Evolutionary conservation across 2,113 vertebrate species (phyloP).

Genomic region (Dendropsophus ebraccatus): DNA sequence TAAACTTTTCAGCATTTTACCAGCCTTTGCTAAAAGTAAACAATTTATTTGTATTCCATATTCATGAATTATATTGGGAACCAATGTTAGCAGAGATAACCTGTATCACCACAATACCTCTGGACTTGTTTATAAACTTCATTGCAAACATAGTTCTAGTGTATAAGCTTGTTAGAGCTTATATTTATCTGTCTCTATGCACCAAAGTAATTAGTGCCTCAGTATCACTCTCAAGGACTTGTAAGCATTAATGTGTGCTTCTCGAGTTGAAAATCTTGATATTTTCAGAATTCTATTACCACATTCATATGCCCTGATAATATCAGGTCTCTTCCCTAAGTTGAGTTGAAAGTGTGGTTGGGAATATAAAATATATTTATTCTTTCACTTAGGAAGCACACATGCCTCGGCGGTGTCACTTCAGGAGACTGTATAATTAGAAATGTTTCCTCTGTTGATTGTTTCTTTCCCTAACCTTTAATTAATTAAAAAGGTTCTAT

Average conservation of each 20-base stretch:
- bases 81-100: neutral
- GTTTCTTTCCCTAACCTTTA: constrained; percentile 10
- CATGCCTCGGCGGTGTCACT: neutral
- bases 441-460: constrained; percentile 24
- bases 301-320: constrained; percentile 9
- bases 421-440: constrained; percentile 15
- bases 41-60: neutral
- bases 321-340: neutral
- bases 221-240: constrained; percentile 14
- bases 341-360: constrained; percentile 1
- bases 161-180: constrained; percentile 11
- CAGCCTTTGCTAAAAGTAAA: no score
- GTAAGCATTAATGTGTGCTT: neutral
- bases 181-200: neutral
- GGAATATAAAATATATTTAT: constrained; percentile 12
- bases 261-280: constrained; percentile 4
- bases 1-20: no score
- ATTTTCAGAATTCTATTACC: constrained; percentile 5
- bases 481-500: neutral
- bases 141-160: neutral
- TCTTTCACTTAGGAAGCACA: neutral
- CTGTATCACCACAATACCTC: neutral
- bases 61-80: neutral
- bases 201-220: constrained; percentile 7
- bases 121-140: neutral